Evolutionary conservation across 2,888 invertebrate genomes (phyloP).

Genomic region (Stenoptilia bipunctidactyla): DNA sequence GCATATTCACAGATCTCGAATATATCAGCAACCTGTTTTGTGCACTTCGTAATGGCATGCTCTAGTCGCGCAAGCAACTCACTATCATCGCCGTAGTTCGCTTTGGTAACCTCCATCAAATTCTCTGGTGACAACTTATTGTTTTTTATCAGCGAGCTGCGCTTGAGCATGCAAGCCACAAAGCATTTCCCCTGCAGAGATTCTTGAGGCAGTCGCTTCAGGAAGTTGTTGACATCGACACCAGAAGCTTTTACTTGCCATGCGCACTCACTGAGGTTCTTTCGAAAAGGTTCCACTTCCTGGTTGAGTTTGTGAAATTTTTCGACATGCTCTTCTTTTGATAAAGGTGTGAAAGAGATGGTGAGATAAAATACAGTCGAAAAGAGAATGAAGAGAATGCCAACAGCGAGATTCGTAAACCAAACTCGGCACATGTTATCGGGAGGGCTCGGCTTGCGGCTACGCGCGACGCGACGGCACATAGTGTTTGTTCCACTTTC

Average conservation of each 20-base stretch:
- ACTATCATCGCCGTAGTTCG: constrained; percentile 46
- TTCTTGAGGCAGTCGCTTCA: constrained; percentile 47
- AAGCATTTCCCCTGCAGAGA: constrained; percentile 52
- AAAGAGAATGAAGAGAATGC: constrained; percentile 24
- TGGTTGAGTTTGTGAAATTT: constrained; percentile 35
- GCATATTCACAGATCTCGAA: constrained; percentile 60
- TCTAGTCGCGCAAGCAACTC: constrained; percentile 43
- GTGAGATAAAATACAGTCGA: constrained; percentile 26
- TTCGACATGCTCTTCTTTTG: constrained; percentile 48
- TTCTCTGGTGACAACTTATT: constrained; percentile 39
- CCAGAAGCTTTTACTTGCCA: constrained; percentile 47
- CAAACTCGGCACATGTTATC: neutral
- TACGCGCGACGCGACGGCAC: no score
- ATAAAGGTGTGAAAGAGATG: constrained; percentile 36
- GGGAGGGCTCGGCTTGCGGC: no score
- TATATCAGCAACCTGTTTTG: constrained; percentile 31
- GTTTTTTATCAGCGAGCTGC: constrained; percentile 43
- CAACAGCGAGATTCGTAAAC: neutral
- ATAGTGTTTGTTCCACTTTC: no score
- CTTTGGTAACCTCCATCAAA: constrained; percentile 41
- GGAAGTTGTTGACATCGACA: constrained; percentile 46
- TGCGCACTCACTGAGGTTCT: constrained; percentile 50
- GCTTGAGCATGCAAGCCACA: constrained; percentile 53
- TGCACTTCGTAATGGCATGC: constrained; percentile 39
- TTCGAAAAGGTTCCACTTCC: constrained; percentile 52